These are phyloP conservation scores for Hormaphis cornu DNA, from an alignment of 1,140 invertebrate genomes.

Conservation along the genomic window DNA sequence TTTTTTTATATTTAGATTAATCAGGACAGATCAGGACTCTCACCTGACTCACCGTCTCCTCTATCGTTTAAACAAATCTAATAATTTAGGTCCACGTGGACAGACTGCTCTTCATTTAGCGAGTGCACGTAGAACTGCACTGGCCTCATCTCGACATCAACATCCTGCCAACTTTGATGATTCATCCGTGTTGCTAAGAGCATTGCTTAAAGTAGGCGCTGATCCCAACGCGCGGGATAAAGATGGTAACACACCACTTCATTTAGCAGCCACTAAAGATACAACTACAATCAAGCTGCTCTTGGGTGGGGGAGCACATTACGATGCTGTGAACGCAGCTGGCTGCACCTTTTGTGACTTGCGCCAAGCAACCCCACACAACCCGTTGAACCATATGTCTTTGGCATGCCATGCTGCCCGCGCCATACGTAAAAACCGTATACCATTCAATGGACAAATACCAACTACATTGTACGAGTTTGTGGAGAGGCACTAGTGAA, in stretches of 20 bases:
- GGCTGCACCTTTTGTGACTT: slow-evolving; percentile 67
- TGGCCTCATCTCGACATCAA: slow-evolving; percentile 53
- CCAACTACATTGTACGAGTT: slow-evolving; percentile 21
- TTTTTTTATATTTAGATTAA: slow-evolving; percentile 30
- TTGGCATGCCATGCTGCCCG: slow-evolving; percentile 72
- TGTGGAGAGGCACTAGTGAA: slow-evolving; percentile 26
- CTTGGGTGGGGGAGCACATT: slow-evolving; percentile 69
- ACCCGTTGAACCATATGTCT: slow-evolving; percentile 47
- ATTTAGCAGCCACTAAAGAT: slow-evolving; percentile 48
- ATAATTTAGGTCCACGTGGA: slow-evolving; percentile 50
- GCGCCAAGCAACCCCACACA: slow-evolving; percentile 42
- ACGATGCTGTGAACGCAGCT: slow-evolving; percentile 73
- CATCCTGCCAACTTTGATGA: slow-evolving; percentile 48
- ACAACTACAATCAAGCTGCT: slow-evolving; percentile 44
- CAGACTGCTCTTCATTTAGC: slow-evolving; percentile 75
- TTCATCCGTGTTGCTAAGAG: slow-evolving; percentile 52
- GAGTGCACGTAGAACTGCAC: slow-evolving; percentile 51
- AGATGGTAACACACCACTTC: slow-evolving; percentile 72
- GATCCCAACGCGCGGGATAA: slow-evolving; percentile 64
- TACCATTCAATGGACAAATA: slow-evolving; percentile 32
- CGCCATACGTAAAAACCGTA: slow-evolving; percentile 54
- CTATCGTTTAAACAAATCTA: slow-evolving; percentile 37
- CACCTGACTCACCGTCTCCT: slow-evolving; percentile 40
- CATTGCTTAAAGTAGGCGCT: slow-evolving; percentile 74
- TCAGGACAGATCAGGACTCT: slow-evolving; percentile 40